Percentiles rank a stretch among this genome's conserved stretches.
Evolutionary conservation across 2,888 invertebrate genomes (phyloP).

Genomic region (Notodonta dromedarius): DNA sequence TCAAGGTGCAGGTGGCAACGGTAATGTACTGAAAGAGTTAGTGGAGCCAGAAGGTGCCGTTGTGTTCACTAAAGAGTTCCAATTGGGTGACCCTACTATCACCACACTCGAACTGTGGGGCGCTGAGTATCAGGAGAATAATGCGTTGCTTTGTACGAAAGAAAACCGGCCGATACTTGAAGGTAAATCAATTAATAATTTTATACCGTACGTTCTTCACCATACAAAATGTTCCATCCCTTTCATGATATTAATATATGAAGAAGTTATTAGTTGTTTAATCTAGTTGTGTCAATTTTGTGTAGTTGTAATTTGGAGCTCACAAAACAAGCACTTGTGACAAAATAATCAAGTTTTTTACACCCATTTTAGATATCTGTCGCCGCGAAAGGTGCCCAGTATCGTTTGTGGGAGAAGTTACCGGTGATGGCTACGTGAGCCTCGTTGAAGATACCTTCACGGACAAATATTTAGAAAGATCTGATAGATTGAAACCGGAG

Average conservation of each 20-base stretch:
- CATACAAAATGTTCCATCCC: too few species aligned
- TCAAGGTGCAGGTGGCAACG: constrained; percentile 99
- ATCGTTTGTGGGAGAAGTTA: constrained; percentile 96
- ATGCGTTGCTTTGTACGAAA: constrained; percentile 92
- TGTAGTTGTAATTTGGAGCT: too few species aligned
- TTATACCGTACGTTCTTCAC: too few species aligned
- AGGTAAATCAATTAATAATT: constrained; percentile 46
- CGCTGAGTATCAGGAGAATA: constrained; percentile 98
- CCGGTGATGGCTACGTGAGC: constrained; percentile 91
- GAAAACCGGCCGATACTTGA: constrained; percentile 86
- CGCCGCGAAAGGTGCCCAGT: constrained; percentile 96
- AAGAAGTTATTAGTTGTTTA: too few species aligned
- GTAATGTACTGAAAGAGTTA: constrained; percentile 98
- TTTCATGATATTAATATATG: too few species aligned
- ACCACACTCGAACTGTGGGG: constrained; percentile 98
- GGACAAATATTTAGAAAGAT: constrained; percentile 59
- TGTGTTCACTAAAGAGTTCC: constrained; percentile 93
- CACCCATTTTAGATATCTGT: constrained; percentile 85
- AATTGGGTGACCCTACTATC: constrained; percentile 97
- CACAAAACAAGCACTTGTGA: too few species aligned
- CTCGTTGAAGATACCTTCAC: constrained; percentile 86
- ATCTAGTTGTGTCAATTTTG: too few species aligned
- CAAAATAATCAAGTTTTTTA: not conserved
- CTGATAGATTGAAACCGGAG: constrained; percentile 70
- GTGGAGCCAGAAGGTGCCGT: constrained; percentile 97